Base-by-base conservation (phyloP, 1,140 invertebrate species). In the Drosophila gunungcola region DNA sequence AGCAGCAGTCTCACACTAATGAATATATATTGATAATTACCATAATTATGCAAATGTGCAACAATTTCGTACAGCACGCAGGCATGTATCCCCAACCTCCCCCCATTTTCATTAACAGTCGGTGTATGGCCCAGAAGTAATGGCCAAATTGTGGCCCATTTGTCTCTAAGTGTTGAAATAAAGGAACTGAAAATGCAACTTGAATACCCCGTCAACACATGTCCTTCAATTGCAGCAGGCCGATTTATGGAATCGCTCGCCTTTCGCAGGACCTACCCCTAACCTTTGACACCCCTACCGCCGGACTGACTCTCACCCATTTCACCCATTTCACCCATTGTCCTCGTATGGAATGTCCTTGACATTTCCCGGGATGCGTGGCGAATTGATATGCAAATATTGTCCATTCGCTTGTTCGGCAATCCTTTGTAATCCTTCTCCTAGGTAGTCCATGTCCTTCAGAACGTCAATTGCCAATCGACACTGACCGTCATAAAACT, bases 351-450 rank as follows among this genome's bases (percentile, higher is more conserved):
- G 48, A 43, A 38, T 38, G 76, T 78, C 84, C 84, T 89, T 89
- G 84, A 80, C 73, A 78, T 72, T 70, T 74, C 61, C 60, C 70
- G 48, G 48, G 56, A 72, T 83, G 84, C 73, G 80, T 80, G 60
- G 68, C 84, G 58, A 70, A 79, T 68, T 41, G 53, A 72, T 85
- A 89, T 89, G 84, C 84, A 89, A 89, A 89, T 89, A 89, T 89
- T 89, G 76, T 55, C 79, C 34, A 61, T 77, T 60, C 64, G 68
- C 69, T 72, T 80, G 73, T 89, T 84, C 77, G 63, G 84, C 80
- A 89, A 89, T 89, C 80, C 84, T 89, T 89, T 89, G 84, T 89
- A 89, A 89, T 89, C 84, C 84, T 89, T 89, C 76, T 77, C 54
- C 41, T 68, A 73, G 79, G 80, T 78, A 84, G 77, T 80, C 68